Conservation (phyloP, 53 echinoderm and acorn worm genomes). For the Echinometra lucunter region DNA sequence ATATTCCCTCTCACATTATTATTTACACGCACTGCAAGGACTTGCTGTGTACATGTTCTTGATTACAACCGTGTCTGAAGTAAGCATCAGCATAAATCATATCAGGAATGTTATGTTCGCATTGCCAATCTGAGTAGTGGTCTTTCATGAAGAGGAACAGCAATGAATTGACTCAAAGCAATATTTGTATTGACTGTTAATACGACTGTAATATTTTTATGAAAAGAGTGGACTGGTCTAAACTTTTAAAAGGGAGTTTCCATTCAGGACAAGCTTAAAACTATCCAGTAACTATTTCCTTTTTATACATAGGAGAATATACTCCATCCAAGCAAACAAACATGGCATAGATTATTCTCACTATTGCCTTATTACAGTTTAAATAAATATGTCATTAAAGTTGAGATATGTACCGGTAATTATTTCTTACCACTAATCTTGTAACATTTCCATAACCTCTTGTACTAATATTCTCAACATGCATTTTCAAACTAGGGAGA, state of each 20-base stretch:
- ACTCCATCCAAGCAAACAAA: too few species aligned
- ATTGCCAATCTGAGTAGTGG: slow-evolving; percentile 27
- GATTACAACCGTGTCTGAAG: background rate
- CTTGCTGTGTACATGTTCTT: background rate
- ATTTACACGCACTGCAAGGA: background rate
- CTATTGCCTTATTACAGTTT: too few species aligned
- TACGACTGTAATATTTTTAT: background rate
- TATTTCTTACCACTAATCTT: too few species aligned
- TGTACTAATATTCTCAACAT: too few species aligned
- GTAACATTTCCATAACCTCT: too few species aligned
- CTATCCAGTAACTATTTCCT: too few species aligned
- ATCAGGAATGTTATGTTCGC: slow-evolving; percentile 4
- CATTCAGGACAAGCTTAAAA: too few species aligned
- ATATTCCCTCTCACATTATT: slow-evolving; percentile 9
- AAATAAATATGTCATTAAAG: too few species aligned
- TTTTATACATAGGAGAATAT: too few species aligned
- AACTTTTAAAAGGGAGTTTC: background rate
- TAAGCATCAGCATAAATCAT: slow-evolving; percentile 22
- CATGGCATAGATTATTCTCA: too few species aligned
- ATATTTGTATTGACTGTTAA: background rate
- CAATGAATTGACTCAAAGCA: background rate
- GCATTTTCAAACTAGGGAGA: too few species aligned
- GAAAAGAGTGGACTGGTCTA: background rate
- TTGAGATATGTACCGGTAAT: too few species aligned
- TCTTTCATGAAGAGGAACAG: background rate